Percentiles rank a stretch among this genome's conserved stretches.
phyloP scores from a whole-genome alignment of 2,113 vertebrate genomes.

The Carettochelys insculpta region DNA sequence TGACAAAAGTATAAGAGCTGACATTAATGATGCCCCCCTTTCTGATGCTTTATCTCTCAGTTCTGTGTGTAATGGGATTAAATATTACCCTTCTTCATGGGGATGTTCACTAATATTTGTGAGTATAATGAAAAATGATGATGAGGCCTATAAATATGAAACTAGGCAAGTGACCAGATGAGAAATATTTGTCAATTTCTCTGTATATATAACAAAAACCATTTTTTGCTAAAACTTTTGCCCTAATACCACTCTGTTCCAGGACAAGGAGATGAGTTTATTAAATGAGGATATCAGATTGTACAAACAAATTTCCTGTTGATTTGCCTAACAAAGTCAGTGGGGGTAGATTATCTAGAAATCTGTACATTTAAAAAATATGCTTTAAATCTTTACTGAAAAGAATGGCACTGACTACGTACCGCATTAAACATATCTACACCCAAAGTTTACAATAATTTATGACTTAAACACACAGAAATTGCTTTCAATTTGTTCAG shows the following conservation, averaged over 20 bases:
- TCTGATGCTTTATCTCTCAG: neutral
- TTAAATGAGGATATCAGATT: neutral
- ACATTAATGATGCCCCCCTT: neutral
- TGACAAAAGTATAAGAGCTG: neutral
- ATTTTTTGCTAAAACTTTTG: neutral
- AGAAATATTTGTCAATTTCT: neutral
- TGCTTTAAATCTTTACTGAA: slow-evolving; percentile 28
- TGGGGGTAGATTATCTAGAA: slow-evolving; percentile 9
- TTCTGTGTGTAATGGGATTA: neutral
- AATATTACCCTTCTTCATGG: neutral
- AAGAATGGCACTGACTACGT: slow-evolving; percentile 20
- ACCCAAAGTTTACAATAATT: slow-evolving; percentile 4
- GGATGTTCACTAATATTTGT: neutral
- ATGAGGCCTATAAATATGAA: neutral
- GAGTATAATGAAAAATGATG: neutral
- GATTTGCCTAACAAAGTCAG: slow-evolving; percentile 24
- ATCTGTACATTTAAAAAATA: slow-evolving; percentile 13
- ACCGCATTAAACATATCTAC: slow-evolving; percentile 27
- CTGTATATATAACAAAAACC: neutral
- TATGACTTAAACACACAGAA: slow-evolving; percentile 48
- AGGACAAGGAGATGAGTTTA: slow-evolving; percentile 30
- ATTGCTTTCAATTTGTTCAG: slow-evolving; percentile 51
- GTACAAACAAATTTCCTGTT: neutral
- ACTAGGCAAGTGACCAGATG: neutral
- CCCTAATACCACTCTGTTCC: neutral